Evolutionary conservation across 2,113 vertebrate genomes (phyloP).

Genomic region (Grus americana): DNA sequence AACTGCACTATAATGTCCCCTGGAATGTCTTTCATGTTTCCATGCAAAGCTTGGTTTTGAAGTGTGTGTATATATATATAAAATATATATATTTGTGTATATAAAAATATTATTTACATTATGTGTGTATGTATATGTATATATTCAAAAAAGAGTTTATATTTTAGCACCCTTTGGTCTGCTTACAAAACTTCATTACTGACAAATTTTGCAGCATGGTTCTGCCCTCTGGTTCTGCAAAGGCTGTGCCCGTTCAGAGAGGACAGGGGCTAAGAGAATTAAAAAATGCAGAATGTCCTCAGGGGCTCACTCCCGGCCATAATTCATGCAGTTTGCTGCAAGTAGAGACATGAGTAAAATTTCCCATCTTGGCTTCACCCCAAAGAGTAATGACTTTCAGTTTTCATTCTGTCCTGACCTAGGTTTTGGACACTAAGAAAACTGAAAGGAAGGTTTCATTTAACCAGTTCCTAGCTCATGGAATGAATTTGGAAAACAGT

Average conservation of each 20-base stretch:
- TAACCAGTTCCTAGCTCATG: not conserved
- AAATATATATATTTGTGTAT: no score
- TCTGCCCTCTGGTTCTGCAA: not conserved
- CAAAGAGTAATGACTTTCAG: constrained; percentile 34
- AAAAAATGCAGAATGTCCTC: not conserved
- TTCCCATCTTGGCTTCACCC: constrained; percentile 7
- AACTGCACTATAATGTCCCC: not conserved
- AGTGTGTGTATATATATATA: not conserved
- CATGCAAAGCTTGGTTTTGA: not conserved
- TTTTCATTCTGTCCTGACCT: not conserved
- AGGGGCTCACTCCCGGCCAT: not conserved
- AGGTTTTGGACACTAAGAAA: not conserved
- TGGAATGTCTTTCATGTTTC: not conserved
- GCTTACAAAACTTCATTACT: not conserved
- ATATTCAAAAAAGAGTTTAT: not conserved
- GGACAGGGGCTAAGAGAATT: not conserved
- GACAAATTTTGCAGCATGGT: not conserved
- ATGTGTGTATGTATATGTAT: not conserved
- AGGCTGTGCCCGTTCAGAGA: not conserved
- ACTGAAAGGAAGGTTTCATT: not conserved
- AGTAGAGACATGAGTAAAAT: not conserved
- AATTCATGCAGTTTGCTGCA: constrained; percentile 2
- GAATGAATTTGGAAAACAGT: not conserved
- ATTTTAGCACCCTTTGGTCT: not conserved
- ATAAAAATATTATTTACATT: not conserved